These are phyloP conservation scores for Helostoma temminkii DNA, from an alignment of 2,797 vertebrate species.

Conservation along the genomic window DNA sequence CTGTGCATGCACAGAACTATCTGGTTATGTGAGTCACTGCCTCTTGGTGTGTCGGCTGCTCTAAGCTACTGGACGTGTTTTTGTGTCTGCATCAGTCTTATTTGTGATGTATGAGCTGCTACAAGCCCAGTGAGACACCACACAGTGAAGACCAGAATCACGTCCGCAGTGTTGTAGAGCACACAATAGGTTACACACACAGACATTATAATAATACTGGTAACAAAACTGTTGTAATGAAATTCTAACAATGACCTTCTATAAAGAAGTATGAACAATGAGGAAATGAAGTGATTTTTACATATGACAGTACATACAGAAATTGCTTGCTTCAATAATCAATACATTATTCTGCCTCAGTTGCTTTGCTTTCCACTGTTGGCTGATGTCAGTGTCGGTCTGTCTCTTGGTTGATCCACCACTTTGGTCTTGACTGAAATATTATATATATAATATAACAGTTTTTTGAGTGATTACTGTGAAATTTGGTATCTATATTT, in stretches of 20 bases:
- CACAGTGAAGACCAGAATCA: not conserved
- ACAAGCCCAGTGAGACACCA: constrained; percentile 35
- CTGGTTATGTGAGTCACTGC: constrained; percentile 60
- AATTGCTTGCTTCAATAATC: no score
- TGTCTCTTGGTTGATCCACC: no score
- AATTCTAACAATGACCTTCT: no score
- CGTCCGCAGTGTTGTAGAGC: not conserved
- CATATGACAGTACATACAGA: no score
- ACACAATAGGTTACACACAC: not conserved
- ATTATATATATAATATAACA: no score
- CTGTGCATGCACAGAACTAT: constrained; percentile 19
- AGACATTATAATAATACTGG: no score
- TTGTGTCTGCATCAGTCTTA: constrained; percentile 25
- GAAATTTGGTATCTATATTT: not conserved
- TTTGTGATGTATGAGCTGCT: constrained; percentile 28
- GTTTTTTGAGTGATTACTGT: not conserved
- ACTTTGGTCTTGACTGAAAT: not conserved
- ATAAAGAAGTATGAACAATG: no score
- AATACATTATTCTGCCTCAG: no score
- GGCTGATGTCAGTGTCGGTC: no score
- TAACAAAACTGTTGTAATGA: no score
- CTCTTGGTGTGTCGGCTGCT: constrained; percentile 17
- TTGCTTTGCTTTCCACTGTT: no score
- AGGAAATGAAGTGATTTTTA: no score
- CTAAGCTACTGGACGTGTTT: not conserved